Conservation (phyloP, 2,888 invertebrate species). For the Drosophila borborema region DNA sequence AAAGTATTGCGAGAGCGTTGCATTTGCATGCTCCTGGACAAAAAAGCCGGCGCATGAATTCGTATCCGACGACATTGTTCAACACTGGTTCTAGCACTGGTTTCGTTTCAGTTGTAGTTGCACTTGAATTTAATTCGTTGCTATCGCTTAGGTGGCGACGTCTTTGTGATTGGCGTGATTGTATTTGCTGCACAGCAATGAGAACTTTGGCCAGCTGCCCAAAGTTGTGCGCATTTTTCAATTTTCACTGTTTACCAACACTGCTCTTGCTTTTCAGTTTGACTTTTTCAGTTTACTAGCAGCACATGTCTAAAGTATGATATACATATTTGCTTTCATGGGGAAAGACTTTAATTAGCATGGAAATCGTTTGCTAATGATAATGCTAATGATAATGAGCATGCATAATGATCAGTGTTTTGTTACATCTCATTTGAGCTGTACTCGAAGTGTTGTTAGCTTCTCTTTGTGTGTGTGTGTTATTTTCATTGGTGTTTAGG, state of each 20-base stretch:
- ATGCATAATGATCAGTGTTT: neutral
- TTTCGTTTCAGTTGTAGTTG: conserved; percentile 4
- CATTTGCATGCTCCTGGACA: conserved; percentile 80
- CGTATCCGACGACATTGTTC: conserved; percentile 70
- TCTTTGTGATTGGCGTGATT: conserved; percentile 66
- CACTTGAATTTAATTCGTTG: too few relatives aligned
- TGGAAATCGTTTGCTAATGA: neutral
- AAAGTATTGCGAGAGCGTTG: conserved; percentile 82
- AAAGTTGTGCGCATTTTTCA: conserved; percentile 70
- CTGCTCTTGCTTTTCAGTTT: conserved; percentile 2
- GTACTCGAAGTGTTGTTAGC: neutral
- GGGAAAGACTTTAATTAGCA: conserved; percentile 42
- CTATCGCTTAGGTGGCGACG: conserved; percentile 56
- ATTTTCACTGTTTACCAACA: conserved; percentile 25
- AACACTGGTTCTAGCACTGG: conserved; percentile 32
- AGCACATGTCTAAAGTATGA: conserved; percentile 21
- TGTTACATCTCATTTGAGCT: neutral
- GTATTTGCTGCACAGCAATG: conserved; percentile 61
- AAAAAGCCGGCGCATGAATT: conserved; percentile 82
- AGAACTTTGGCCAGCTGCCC: conserved; percentile 41
- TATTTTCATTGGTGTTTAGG: conserved; percentile 29
- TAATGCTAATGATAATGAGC: conserved; percentile 8
- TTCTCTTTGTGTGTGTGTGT: conserved; percentile 11
- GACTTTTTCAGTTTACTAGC: neutral
- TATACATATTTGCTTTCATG: conserved; percentile 39